Conservation (phyloP, 23 tunicate genomes). For the Corella eumyota region DNA sequence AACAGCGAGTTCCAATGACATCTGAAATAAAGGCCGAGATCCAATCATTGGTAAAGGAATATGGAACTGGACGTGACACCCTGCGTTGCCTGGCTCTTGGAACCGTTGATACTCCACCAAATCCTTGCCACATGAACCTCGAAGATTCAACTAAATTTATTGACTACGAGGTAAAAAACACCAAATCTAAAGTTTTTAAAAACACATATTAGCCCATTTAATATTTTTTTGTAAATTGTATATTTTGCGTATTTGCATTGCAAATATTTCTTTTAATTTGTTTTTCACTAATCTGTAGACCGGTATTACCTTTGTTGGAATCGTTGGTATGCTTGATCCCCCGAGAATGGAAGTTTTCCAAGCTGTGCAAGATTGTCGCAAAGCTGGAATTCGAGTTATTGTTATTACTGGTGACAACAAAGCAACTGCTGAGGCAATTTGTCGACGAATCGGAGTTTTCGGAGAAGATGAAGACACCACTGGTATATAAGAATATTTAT, state of each 20-base stretch:
- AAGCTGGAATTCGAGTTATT: conserved; percentile 97
- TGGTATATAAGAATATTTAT: conserved; percentile 22
- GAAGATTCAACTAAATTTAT: conserved; percentile 83
- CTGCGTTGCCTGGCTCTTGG: conserved; percentile 95
- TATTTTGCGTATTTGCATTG: too few relatives aligned
- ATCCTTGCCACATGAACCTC: conserved; percentile 69
- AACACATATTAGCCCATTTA: neutral
- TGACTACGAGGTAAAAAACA: conserved; percentile 54
- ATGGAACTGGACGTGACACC: conserved; percentile 97
- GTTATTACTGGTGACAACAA: conserved; percentile 99
- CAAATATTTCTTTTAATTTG: too few relatives aligned
- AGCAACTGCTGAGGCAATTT: conserved; percentile 99
- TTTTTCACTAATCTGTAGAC: too few relatives aligned
- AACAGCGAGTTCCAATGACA: conserved; percentile 79
- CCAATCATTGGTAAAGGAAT: conserved; percentile 60
- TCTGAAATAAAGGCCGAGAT: conserved; percentile 70
- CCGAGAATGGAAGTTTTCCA: conserved; percentile 94
- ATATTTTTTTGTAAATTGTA: too few relatives aligned
- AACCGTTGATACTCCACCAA: conserved; percentile 84
- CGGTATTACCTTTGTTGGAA: conserved; percentile 96
- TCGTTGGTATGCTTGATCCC: conserved; percentile 99
- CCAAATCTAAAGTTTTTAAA: neutral
- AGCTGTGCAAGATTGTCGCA: conserved; percentile 90
- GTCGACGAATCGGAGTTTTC: conserved; percentile 96
- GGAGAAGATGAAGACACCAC: conserved; percentile 88